Conservation (phyloP, 2,797 vertebrate genomes). For the Tinamus major region DNA sequence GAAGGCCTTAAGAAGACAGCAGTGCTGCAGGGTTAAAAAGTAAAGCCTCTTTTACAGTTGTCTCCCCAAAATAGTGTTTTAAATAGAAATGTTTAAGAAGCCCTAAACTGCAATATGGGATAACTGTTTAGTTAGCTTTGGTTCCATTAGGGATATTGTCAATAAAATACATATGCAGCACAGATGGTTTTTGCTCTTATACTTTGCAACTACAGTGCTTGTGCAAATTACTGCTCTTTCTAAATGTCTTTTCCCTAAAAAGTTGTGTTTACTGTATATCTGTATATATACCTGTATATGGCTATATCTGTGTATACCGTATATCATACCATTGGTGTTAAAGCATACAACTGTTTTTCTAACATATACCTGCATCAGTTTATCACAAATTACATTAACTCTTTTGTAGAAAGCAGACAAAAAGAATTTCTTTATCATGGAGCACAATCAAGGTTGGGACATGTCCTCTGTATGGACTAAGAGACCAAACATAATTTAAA, state of each 20-base stretch:
- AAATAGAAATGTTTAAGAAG: not conserved
- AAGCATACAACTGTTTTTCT: not conserved
- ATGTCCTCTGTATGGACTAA: not conserved
- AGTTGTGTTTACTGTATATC: slow-evolving; percentile 1
- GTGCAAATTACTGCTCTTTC: not conserved
- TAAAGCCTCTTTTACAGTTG: not conserved
- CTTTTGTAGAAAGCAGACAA: not conserved
- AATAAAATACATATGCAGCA: slow-evolving; percentile 22
- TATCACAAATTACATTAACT: not conserved
- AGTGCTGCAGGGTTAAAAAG: not conserved
- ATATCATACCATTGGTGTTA: not conserved
- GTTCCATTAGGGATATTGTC: slow-evolving; percentile 31
- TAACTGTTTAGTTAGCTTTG: slow-evolving; percentile 39
- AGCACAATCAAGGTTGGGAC: not conserved
- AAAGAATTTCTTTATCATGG: not conserved
- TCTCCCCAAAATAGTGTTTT: not conserved
- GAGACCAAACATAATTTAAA: accelerated
- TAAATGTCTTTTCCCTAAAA: slow-evolving; percentile 17
- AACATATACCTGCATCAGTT: not conserved
- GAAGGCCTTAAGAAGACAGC: not conserved
- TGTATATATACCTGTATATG: no score
- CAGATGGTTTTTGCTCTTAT: slow-evolving; percentile 61
- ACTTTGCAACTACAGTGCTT: not conserved
- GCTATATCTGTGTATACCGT: not conserved
- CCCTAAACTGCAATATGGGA: not conserved